These are phyloP conservation scores for Pterocles gutturalis DNA, from an alignment of 2,113 vertebrate genomes.

Conservation along the genomic window DNA sequence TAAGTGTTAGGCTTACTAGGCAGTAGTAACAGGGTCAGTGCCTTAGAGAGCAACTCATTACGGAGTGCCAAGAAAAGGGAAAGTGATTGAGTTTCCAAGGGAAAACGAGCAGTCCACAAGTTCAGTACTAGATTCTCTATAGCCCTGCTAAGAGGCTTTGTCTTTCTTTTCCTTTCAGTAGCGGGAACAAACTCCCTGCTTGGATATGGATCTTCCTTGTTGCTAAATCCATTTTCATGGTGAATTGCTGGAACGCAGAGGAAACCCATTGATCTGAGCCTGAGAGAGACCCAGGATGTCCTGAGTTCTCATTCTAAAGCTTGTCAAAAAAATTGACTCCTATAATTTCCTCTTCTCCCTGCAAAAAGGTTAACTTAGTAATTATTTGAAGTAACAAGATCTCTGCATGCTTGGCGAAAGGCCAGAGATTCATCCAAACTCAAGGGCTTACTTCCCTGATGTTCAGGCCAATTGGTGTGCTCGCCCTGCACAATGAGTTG, in stretches of 20 bases:
- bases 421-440: slow-evolving; percentile 50
- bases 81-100: slow-evolving; percentile 35
- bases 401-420: slow-evolving; percentile 19
- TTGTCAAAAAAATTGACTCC: slow-evolving; percentile 16
- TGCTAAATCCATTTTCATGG: background rate
- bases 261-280: background rate
- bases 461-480: slow-evolving; percentile 7
- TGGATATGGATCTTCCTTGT: background rate
- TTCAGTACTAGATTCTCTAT: background rate
- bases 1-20: slow-evolving; percentile 10
- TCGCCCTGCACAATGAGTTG: slow-evolving; percentile 23
- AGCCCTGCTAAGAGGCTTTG: background rate
- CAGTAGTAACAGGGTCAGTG: slow-evolving; percentile 5
- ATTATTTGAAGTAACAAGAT: slow-evolving; percentile 61
- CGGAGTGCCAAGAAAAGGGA: background rate
- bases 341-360: slow-evolving; percentile 48
- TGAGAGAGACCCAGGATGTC: slow-evolving; percentile 8
- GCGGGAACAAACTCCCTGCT: background rate
- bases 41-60: slow-evolving; percentile 37
- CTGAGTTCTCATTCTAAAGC: background rate
- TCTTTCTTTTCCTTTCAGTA: background rate
- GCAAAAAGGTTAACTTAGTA: slow-evolving; percentile 47
- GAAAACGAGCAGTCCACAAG: slow-evolving; percentile 19
- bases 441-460: slow-evolving; percentile 3
- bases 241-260: background rate